These are phyloP conservation scores for Patella caerulea DNA, from an alignment of 2,888 invertebrate species.

Conservation along the genomic window DNA sequence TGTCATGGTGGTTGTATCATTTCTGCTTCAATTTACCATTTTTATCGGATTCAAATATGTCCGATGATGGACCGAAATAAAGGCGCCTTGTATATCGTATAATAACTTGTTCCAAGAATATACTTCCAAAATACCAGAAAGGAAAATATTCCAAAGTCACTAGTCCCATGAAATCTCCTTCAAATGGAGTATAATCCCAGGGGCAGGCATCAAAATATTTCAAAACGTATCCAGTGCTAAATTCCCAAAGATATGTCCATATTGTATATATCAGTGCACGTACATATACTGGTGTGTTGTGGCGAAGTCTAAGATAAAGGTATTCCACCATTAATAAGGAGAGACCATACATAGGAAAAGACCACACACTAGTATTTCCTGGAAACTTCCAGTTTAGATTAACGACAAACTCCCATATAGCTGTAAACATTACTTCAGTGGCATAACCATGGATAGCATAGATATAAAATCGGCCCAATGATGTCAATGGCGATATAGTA, in stretches of 20 bases:
- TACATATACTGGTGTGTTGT: slow-evolving; percentile 65
- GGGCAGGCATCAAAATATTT: slow-evolving; percentile 73
- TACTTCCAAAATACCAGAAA: slow-evolving; percentile 71
- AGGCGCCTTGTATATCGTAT: slow-evolving; percentile 55
- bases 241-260: slow-evolving; percentile 74
- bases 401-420: slow-evolving; percentile 73
- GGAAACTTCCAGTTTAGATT: slow-evolving; percentile 70
- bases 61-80: slow-evolving; percentile 52
- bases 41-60: too few relatives aligned
- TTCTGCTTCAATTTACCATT: too few relatives aligned
- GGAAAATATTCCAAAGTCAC: slow-evolving; percentile 75
- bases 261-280: slow-evolving; percentile 71
- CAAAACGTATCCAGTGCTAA: slow-evolving; percentile 72
- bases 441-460: slow-evolving; percentile 71
- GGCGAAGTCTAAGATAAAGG: slow-evolving; percentile 60
- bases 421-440: slow-evolving; percentile 73
- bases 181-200: slow-evolving; percentile 74
- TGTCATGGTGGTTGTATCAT: too few relatives aligned
- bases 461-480: slow-evolving; percentile 64
- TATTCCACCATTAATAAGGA: slow-evolving; percentile 72
- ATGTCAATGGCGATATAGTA: slow-evolving; percentile 33
- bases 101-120: slow-evolving; percentile 58
- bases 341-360: slow-evolving; percentile 73
- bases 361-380: slow-evolving; percentile 74
- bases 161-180: slow-evolving; percentile 73